Evolutionary conservation across 2,113 vertebrate genomes (phyloP).

Genomic region (Rhineura floridana): DNA sequence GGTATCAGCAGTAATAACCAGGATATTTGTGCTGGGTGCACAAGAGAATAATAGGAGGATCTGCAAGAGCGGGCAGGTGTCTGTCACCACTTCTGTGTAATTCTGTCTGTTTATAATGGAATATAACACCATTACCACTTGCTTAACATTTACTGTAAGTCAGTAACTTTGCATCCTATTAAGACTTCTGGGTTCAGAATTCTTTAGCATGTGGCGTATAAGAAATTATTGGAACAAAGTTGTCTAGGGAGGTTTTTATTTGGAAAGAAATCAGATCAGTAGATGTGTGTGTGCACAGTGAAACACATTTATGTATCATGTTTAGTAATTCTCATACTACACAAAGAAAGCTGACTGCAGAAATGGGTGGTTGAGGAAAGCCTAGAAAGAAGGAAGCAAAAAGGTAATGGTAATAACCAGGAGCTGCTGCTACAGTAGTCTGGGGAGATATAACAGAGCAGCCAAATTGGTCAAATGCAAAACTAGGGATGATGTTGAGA

Average conservation of each 20-base stretch:
- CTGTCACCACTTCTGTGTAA: no score
- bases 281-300: not conserved
- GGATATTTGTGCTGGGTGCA: not conserved
- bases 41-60: not conserved
- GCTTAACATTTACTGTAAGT: not conserved
- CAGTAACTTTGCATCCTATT: not conserved
- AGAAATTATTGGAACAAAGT: not conserved
- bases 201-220: not conserved
- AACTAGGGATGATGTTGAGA: not conserved
- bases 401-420: not conserved
- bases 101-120: not conserved
- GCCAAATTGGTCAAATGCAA: not conserved
- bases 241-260: not conserved
- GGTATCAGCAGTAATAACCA: not conserved
- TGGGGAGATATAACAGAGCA: not conserved
- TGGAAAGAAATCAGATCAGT: not conserved
- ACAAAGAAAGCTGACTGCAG: not conserved
- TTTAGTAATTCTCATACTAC: not conserved
- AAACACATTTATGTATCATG: not conserved
- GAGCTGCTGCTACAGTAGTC: accelerated
- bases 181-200: not conserved
- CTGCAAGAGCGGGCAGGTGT: not conserved
- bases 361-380: not conserved
- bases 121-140: not conserved
- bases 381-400: not conserved